Conservation (phyloP, 2,113 vertebrate species). For the Cyprinodon brontotheroides region DNA sequence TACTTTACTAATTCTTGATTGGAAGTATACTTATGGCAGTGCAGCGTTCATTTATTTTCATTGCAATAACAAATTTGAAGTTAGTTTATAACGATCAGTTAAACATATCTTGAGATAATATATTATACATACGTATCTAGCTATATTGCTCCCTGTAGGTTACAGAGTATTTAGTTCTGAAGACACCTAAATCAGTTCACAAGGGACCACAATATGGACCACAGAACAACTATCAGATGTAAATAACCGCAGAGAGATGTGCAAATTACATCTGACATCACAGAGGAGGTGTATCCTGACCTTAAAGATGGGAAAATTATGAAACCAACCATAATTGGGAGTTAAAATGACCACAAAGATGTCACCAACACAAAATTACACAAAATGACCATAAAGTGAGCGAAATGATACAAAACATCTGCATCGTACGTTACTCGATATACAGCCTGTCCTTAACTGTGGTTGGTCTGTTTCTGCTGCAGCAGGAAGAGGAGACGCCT, state of each 20-base stretch:
- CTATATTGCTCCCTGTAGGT: neutral
- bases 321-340: neutral
- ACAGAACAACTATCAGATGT: neutral
- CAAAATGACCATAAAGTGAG: neutral
- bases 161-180: neutral
- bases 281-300: neutral
- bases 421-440: neutral
- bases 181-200: neutral
- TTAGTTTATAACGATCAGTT: neutral
- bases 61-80: neutral
- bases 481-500: neutral
- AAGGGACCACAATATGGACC: neutral
- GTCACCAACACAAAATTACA: neutral
- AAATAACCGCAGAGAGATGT: neutral
- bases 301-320: neutral
- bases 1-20: too few relatives aligned
- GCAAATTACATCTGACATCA: neutral
- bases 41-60: neutral
- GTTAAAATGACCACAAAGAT: neutral
- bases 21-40: too few relatives aligned
- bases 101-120: neutral
- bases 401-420: neutral
- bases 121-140: neutral
- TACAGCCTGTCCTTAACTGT: neutral
- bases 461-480: neutral